Base-by-base conservation (phyloP, 1,140 invertebrate species). In the Cydia fagiglandana region DNA sequence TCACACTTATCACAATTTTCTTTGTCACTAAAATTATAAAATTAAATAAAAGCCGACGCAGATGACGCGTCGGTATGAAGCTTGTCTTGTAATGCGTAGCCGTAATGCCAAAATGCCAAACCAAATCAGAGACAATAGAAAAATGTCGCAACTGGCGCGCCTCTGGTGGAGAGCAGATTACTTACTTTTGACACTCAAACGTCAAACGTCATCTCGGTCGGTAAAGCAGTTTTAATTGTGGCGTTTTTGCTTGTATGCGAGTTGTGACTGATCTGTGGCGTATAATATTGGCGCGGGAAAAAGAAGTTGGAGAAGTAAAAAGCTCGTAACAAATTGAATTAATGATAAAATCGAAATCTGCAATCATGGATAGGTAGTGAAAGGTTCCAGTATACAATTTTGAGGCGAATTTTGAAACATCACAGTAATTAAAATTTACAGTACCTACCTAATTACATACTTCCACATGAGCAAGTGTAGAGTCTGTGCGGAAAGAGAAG, bases 1-100 rank as follows among this genome's bases (percentile, higher is more conserved):
- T 89, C 83, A 91, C 91, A 93, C 89, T 87, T 93, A 93, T 93
- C 90, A 93, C 91, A 93, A 93, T 93, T 90, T 89, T 88, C 85
- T 89, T 89, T 91, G 89, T 93, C 88, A 87, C 85, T 86, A 87
- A 87, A 88, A 87, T 86, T 89, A 91, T 80, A 91, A 91, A 89
- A 90, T 82, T 89, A 91, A 90, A 91, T 83, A 84, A 91, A 90
- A 87, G 83, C 84, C 89, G 89, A 91, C 91, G 84, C 28, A 64
- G 47, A 85, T 93, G 91, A 93, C 91, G 91, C 91, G 91, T 93
- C 91, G 88, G 83, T 86, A 68, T 89, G 84, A 88, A 88, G 89
- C 87, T 91, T 91, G 87, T 84, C 66, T 70, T 70, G 66, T 66
- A 66, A 61, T 61, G 56, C 56, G 56, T 61, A 24, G 56, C 56